phyloP scores from a whole-genome alignment of 92 coral and sea anemone genomes.

The Palythoa grandiflora region DNA sequence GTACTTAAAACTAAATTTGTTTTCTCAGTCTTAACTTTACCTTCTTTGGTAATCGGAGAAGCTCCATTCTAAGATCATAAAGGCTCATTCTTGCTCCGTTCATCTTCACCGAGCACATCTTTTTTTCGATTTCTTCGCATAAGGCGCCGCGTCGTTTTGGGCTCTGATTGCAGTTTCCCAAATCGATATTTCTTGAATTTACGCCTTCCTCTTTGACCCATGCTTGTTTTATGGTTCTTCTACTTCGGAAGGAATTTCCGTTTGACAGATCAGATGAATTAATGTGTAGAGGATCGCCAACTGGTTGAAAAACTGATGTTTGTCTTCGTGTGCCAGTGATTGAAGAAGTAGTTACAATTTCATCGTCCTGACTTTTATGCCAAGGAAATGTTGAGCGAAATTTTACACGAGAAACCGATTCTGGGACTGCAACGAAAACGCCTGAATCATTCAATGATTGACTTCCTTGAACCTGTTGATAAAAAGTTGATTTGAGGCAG shows the following conservation, averaged over 20 bases:
- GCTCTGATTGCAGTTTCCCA: not conserved
- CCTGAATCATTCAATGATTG: not conserved
- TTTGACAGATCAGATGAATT: no score
- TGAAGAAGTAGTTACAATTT: not conserved
- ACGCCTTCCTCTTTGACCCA: not conserved
- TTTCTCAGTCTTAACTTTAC: not conserved
- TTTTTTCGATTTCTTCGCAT: not conserved
- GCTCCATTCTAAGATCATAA: conserved; percentile 5
- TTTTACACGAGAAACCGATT: not conserved
- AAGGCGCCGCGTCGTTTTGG: conserved; percentile 10
- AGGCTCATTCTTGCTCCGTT: conserved; percentile 4
- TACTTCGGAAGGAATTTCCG: not conserved
- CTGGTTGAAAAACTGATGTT: not conserved
- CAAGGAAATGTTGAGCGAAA: not conserved
- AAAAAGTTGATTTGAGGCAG: no score
- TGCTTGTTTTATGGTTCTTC: not conserved
- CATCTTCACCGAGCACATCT: not conserved
- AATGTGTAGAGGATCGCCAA: no score
- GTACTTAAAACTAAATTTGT: not conserved
- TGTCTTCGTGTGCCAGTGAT: not conserved
- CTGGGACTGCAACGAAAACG: not conserved
- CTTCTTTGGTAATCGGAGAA: not conserved
- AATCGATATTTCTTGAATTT: not conserved
- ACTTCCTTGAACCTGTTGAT: not conserved
- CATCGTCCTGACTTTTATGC: not conserved